Percentiles rank a stretch among this genome's conserved stretches.
Evolutionary conservation across 1,140 invertebrate genomes (phyloP).

Genomic region (Sitodiplosis mosellana): DNA sequence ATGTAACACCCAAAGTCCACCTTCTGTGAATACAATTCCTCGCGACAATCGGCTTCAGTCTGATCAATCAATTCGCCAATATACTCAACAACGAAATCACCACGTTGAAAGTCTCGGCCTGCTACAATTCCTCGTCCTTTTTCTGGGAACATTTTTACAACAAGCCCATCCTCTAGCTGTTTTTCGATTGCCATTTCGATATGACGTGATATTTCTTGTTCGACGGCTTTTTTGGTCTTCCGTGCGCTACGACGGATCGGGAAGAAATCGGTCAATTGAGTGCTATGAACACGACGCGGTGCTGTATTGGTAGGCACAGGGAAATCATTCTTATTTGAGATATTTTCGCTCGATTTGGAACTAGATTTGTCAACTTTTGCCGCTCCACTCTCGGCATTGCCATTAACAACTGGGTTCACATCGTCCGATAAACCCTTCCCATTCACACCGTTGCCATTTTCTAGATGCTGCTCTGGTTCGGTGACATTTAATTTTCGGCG

Average conservation of each 20-base stretch:
- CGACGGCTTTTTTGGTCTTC: conserved; percentile 64
- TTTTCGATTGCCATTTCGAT: conserved; percentile 59
- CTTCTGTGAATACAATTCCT: conserved; percentile 68
- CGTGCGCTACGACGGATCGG: conserved; percentile 71
- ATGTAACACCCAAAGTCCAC: conserved; percentile 91
- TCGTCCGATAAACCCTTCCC: no score
- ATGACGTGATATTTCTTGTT: conserved; percentile 65
- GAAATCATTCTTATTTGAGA: no score
- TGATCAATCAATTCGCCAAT: conserved; percentile 80
- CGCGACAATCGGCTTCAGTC: conserved; percentile 62
- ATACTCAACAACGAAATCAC: conserved; percentile 95
- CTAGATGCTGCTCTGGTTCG: no score
- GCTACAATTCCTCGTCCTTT: conserved; percentile 68
- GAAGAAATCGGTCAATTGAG: conserved; percentile 71
- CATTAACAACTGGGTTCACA: no score
- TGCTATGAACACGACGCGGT: no score
- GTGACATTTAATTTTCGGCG: no score
- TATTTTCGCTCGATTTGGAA: no score
- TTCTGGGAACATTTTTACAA: conserved; percentile 49
- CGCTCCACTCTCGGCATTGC: no score
- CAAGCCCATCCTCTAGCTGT: conserved; percentile 64
- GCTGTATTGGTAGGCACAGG: no score
- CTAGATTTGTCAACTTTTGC: no score
- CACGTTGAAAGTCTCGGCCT: conserved; percentile 53
- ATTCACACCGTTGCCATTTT: no score